Percentiles rank a stretch among this genome's conserved stretches.
These are phyloP conservation scores for Macquaria australasica DNA, from an alignment of 2,113 vertebrate species.

Conservation along the genomic window DNA sequence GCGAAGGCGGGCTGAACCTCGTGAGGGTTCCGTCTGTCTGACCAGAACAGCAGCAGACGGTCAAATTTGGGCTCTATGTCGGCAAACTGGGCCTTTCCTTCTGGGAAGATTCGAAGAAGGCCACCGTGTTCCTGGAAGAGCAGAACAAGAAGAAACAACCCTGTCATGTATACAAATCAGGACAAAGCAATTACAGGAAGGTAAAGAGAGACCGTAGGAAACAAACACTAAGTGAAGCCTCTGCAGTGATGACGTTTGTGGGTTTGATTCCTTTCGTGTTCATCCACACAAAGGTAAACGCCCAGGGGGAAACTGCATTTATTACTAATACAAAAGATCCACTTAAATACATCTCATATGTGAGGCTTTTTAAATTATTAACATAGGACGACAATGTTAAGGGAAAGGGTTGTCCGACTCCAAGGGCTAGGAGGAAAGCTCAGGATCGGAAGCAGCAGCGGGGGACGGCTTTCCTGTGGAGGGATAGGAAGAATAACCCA, in stretches of 20 bases:
- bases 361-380: slow-evolving; percentile 45
- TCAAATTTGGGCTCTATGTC: slow-evolving; percentile 99
- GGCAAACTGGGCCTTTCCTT: slow-evolving; percentile 97
- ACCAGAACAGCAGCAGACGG: slow-evolving; percentile 98
- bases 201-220: slow-evolving; percentile 28
- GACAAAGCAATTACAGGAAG: slow-evolving; percentile 51
- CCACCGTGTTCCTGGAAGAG: slow-evolving; percentile 92
- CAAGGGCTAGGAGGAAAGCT: slow-evolving; percentile 69
- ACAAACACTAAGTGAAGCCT: slow-evolving; percentile 29
- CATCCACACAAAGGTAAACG: slow-evolving; percentile 6
- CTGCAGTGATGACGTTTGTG: slow-evolving; percentile 7
- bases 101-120: slow-evolving; percentile 98
- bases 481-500: slow-evolving; percentile 82
- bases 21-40: slow-evolving; percentile 97
- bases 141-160: slow-evolving; percentile 57
- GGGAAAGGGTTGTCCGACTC: slow-evolving; percentile 67
- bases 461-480: slow-evolving; percentile 81
- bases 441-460: slow-evolving; percentile 77
- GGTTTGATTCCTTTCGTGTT: not conserved
- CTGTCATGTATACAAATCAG: slow-evolving; percentile 44
- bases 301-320: not conserved
- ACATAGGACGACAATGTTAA: slow-evolving; percentile 51
- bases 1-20: slow-evolving; percentile 96
- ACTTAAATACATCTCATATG: slow-evolving; percentile 5
- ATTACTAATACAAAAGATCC: slow-evolving; percentile 5